Evolutionary conservation across 2,888 invertebrate genomes (phyloP).

Genomic region (Drosophila neotestacea): DNA sequence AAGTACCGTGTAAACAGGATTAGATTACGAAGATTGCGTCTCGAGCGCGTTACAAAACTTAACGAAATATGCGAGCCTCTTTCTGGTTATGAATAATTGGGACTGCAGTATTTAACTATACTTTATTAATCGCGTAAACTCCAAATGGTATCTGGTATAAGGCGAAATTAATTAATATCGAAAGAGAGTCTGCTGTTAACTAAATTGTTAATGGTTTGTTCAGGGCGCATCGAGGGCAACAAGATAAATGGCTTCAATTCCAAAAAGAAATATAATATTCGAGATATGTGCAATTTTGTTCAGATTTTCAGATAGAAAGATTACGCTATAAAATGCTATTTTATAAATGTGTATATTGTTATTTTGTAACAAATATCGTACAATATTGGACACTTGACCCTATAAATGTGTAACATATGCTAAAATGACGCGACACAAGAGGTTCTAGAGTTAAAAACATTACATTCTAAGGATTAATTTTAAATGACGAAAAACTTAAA

Average conservation of each 20-base stretch:
- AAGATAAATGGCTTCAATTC: conserved; percentile 71
- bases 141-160: conserved; percentile 68
- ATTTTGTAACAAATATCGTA: conserved; percentile 40
- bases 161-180: conserved; percentile 14
- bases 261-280: conserved; percentile 66
- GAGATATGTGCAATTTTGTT: conserved; percentile 54
- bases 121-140: conserved; percentile 45
- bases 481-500: conserved; percentile 67
- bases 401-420: conserved; percentile 46
- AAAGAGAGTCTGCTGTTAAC: conserved; percentile 27
- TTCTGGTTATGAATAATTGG: conserved; percentile 48
- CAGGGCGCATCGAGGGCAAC: conserved; percentile 44
- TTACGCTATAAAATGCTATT: conserved; percentile 28
- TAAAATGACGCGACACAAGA: conserved; percentile 68
- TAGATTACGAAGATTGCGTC: conserved; percentile 57
- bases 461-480: conserved; percentile 66
- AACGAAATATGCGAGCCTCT: conserved; percentile 43
- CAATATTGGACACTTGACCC: conserved; percentile 37
- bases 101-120: conserved; percentile 75
- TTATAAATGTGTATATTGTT: conserved; percentile 8
- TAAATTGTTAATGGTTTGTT: conserved; percentile 24
- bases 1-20: conserved; percentile 73
- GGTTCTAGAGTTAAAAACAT: conserved; percentile 73
- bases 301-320: conserved; percentile 3
- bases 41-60: conserved; percentile 33